These are phyloP conservation scores for Sisyra nigra DNA, from an alignment of 2,888 invertebrate genomes.

Conservation along the genomic window DNA sequence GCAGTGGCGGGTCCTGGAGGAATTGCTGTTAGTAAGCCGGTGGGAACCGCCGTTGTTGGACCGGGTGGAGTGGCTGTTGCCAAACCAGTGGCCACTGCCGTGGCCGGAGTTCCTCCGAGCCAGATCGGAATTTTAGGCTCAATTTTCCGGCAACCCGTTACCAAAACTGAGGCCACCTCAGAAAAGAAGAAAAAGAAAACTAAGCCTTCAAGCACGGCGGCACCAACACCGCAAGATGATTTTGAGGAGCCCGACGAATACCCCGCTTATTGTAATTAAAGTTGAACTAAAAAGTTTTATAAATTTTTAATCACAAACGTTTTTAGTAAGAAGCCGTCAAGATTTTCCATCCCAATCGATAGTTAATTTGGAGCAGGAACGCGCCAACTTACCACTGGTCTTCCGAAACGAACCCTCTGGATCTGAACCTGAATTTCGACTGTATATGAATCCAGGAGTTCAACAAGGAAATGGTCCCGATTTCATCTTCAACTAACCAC, in stretches of 20 bases:
- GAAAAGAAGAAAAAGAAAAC: slow-evolving; percentile 8
- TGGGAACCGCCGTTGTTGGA: slow-evolving; percentile 54
- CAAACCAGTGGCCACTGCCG: slow-evolving; percentile 54
- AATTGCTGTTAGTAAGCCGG: slow-evolving; percentile 53
- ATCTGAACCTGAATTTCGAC: slow-evolving; percentile 1
- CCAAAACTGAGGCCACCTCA: slow-evolving; percentile 12
- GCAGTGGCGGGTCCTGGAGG: slow-evolving; percentile 41
- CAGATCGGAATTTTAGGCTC: slow-evolving; percentile 23
- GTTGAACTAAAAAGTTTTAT: slow-evolving; percentile 15
- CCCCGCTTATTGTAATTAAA: slow-evolving; percentile 13
- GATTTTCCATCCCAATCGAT: too few species aligned
- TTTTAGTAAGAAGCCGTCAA: too few species aligned
- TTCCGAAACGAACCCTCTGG: too few species aligned
- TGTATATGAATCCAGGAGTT: slow-evolving; percentile 2
- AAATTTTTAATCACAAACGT: slow-evolving; percentile 16
- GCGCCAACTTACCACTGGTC: too few species aligned
- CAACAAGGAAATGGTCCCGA: neutral
- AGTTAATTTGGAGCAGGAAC: too few species aligned
- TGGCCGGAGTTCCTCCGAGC: slow-evolving; percentile 49
- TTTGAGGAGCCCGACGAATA: slow-evolving; percentile 15
- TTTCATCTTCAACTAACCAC: neutral
- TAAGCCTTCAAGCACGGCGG: slow-evolving; percentile 9
- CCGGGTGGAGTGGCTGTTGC: slow-evolving; percentile 53
- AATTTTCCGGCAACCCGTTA: slow-evolving; percentile 17
- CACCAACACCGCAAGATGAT: slow-evolving; percentile 19